Percentiles rank a stretch among this genome's conserved stretches.
Conservation (phyloP, 2,797 vertebrate genomes). For the Falco biarmicus region DNA sequence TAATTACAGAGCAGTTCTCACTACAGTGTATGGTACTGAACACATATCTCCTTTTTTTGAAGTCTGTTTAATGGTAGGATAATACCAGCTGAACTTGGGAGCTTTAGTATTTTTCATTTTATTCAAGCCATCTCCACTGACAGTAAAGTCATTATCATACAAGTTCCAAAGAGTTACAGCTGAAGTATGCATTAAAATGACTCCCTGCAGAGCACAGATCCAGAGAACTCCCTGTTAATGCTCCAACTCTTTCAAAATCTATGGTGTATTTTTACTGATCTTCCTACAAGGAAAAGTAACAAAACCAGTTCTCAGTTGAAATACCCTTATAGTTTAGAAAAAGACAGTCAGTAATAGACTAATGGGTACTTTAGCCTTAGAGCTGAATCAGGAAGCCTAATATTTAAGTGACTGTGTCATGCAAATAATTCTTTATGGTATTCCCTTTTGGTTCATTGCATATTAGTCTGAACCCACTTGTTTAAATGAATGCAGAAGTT, state of each 20-base stretch:
- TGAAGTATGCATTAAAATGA: constrained; percentile 50
- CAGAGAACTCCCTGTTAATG: constrained; percentile 33
- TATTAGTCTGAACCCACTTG: background rate
- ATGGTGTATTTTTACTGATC: constrained; percentile 3
- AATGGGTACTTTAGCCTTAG: background rate
- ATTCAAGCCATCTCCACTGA: constrained; percentile 16
- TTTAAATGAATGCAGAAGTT: background rate
- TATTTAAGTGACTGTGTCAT: background rate
- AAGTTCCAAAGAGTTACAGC: constrained; percentile 44
- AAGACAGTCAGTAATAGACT: background rate
- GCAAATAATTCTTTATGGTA: background rate
- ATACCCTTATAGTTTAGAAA: background rate
- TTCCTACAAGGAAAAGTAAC: constrained; percentile 6
- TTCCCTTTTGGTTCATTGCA: background rate
- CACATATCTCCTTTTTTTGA: background rate
- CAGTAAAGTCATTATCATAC: constrained; percentile 44
- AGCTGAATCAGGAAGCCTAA: background rate
- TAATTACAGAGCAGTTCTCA: constrained; percentile 32
- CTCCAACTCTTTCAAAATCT: constrained; percentile 10
- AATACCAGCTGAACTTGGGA: constrained; percentile 33
- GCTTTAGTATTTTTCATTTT: constrained; percentile 40
- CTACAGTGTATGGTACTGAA: background rate
- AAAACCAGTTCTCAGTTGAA: constrained; percentile 28
- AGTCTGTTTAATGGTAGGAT: constrained; percentile 27
- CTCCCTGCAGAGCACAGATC: constrained; percentile 44